Evolutionary conservation across 1,140 invertebrate genomes (phyloP).

Genomic region (Notospermus geniculatus): DNA sequence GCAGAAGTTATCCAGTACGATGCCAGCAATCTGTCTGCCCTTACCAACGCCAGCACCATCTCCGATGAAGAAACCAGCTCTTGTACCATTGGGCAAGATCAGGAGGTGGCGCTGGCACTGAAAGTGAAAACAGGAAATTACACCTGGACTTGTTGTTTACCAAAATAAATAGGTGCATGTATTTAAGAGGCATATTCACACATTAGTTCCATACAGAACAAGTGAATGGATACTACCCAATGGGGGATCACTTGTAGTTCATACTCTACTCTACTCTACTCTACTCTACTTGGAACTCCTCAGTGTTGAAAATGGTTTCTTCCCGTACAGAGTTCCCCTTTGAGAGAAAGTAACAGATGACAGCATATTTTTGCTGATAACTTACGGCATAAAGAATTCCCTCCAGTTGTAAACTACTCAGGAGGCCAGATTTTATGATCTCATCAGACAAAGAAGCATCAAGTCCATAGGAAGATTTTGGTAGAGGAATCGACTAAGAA

Average conservation of each 20-base stretch:
- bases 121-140: no score
- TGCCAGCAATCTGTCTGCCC: constrained; percentile 48
- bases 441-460: constrained; percentile 34
- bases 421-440: constrained; percentile 34
- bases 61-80: constrained; percentile 49
- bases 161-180: no score
- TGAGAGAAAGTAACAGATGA: no score
- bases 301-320: no score
- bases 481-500: constrained; percentile 35
- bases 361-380: constrained; percentile 1
- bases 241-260: no score
- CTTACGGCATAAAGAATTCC: constrained; percentile 50
- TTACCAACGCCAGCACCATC: constrained; percentile 52
- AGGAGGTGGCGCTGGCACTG: constrained; percentile 49
- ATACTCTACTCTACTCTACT: no score
- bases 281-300: no score
- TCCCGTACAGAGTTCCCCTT: no score
- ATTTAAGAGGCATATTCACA: no score
- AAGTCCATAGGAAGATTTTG: constrained; percentile 37
- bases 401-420: constrained; percentile 50
- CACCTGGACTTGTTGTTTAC: no score
- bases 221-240: no score
- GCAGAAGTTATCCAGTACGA: constrained; percentile 46
- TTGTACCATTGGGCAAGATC: constrained; percentile 38
- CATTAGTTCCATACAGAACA: no score